Evolutionary conservation across 2,797 vertebrate genomes (phyloP).

Genomic region (Macrochelys suwanniensis): DNA sequence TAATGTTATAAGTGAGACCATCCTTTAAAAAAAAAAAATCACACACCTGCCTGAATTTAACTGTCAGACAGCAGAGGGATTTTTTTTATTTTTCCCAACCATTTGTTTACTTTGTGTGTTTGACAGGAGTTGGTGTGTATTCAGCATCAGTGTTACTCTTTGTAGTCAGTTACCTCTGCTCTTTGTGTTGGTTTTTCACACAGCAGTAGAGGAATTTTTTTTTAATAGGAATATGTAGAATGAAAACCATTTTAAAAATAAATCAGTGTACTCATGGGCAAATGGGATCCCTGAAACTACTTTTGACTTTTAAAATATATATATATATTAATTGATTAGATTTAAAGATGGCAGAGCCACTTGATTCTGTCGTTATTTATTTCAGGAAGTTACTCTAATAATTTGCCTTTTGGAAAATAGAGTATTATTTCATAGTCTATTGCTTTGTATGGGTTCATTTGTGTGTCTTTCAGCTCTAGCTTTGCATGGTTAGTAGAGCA

Average conservation of each 20-base stretch:
- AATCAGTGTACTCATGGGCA: background rate
- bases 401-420: background rate
- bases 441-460: background rate
- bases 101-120: background rate
- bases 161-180: background rate
- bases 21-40: no score
- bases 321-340: background rate
- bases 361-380: background rate
- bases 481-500: background rate
- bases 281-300: background rate
- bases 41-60: no score
- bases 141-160: background rate
- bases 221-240: background rate
- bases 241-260: background rate
- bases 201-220: background rate
- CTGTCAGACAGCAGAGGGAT: background rate
- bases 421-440: background rate
- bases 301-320: background rate
- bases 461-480: accelerated
- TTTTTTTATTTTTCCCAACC: background rate
- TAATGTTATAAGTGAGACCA: no score
- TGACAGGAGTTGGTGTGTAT: background rate
- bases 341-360: background rate
- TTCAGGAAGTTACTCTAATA: background rate
- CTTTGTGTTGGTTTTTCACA: background rate